Percentiles rank a stretch among this genome's conserved stretches.
These are phyloP conservation scores for Setophaga coronata DNA, from an alignment of 2,113 vertebrate genomes.

Conservation along the genomic window DNA sequence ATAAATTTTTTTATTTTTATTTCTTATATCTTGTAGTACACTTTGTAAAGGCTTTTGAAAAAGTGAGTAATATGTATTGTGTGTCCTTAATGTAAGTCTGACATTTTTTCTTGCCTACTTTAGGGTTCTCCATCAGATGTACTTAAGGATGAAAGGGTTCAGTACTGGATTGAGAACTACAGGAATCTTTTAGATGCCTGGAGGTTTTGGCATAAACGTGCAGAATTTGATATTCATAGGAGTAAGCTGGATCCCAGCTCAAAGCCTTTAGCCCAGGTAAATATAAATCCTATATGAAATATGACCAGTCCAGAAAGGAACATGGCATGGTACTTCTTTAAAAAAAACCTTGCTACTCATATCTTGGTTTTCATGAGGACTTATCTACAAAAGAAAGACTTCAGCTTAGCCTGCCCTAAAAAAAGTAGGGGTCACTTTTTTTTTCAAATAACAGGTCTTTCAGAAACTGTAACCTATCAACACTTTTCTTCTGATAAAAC, in stretches of 20 bases:
- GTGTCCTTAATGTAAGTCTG: neutral
- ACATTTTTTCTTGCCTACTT: neutral
- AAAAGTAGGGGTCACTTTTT: neutral
- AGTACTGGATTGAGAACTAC: conserved; percentile 99
- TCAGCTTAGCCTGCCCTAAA: neutral
- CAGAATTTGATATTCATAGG: conserved; percentile 97
- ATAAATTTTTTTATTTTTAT: no score
- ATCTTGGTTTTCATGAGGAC: neutral
- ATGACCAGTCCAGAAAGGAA: neutral
- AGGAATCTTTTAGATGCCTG: conserved; percentile 96
- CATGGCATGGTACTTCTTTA: neutral
- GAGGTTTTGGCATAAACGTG: conserved; percentile 98
- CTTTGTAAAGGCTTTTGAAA: neutral
- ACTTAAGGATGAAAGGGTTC: conserved; percentile 94
- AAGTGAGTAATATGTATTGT: neutral
- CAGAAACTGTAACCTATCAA: neutral
- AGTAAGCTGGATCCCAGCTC: conserved; percentile 97
- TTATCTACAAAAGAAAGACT: neutral
- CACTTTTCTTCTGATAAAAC: neutral
- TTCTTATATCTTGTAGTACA: neutral
- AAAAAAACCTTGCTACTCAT: neutral
- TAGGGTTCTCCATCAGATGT: conserved; percentile 92
- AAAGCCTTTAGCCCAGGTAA: conserved; percentile 96
- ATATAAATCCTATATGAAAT: neutral
- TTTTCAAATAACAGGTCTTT: neutral